Percentiles rank a stretch among this genome's conserved stretches.
Evolutionary conservation across 2,797 vertebrate species (phyloP).

Genomic region (Atherinosoma microstoma): DNA sequence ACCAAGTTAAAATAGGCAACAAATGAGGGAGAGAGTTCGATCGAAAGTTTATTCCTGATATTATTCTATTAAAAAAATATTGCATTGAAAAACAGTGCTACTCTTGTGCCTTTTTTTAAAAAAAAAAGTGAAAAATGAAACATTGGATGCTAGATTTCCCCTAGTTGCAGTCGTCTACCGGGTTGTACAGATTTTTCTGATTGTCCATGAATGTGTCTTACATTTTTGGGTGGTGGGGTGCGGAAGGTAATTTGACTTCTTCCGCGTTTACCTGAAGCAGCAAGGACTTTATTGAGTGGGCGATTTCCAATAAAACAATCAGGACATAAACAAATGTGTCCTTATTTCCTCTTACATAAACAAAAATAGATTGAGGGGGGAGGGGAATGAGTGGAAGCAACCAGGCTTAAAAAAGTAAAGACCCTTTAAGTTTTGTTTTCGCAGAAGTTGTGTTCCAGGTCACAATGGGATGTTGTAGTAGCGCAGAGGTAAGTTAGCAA

Average conservation of each 20-base stretch:
- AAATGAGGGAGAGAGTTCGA: too few species aligned
- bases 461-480: constrained; percentile 78
- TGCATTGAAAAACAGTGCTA: not conserved
- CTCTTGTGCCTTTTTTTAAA: too few species aligned
- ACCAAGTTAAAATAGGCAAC: too few species aligned
- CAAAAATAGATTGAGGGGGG: not conserved
- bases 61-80: too few species aligned
- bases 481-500: constrained; percentile 68
- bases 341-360: accelerated
- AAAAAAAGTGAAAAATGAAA: not conserved
- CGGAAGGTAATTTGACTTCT: constrained; percentile 28
- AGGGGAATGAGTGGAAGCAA: constrained; percentile 16
- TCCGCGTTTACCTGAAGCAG: constrained; percentile 69
- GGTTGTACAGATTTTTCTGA: not conserved
- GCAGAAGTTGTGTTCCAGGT: not conserved
- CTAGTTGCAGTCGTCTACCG: not conserved
- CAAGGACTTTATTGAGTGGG: not conserved
- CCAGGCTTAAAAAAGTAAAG: constrained; percentile 15
- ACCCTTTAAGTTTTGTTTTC: constrained; percentile 33
- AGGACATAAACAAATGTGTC: not conserved
- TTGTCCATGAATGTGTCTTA: constrained; percentile 33
- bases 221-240: not conserved
- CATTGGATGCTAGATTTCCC: not conserved
- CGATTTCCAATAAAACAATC: not conserved
- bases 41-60: too few species aligned